These are phyloP conservation scores for Aspidoscelis tigris DNA, from an alignment of 2,113 vertebrate species.

Conservation along the genomic window DNA sequence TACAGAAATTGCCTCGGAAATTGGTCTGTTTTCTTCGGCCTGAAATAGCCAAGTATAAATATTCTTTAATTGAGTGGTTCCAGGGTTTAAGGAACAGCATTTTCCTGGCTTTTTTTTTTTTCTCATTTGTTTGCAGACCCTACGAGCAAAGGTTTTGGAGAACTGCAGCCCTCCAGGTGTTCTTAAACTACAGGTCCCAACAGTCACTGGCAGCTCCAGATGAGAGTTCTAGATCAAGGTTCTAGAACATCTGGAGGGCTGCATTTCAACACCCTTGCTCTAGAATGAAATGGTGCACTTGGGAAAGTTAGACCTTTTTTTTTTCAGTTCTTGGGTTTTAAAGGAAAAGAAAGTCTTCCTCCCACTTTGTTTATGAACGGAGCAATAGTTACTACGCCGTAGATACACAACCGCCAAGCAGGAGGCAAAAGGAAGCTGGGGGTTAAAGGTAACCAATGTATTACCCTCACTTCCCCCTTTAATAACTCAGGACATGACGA, in stretches of 20 bases:
- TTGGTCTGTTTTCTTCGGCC: background rate
- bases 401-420: conserved; percentile 63
- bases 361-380: conserved; percentile 73
- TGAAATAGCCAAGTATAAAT: background rate
- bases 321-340: conserved; percentile 20
- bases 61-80: background rate
- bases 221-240: too few relatives aligned
- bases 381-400: conserved; percentile 61
- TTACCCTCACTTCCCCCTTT: conserved; percentile 68
- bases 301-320: too few relatives aligned
- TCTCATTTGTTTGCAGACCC: rapidly evolving
- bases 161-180: too few relatives aligned
- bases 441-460: conserved; percentile 68
- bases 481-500: conserved; percentile 74
- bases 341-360: conserved; percentile 38
- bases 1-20: background rate
- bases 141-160: background rate
- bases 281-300: too few relatives aligned
- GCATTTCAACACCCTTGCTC: too few relatives aligned
- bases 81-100: background rate
- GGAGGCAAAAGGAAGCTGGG: conserved; percentile 66
- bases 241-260: too few relatives aligned
- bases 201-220: too few relatives aligned
- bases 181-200: too few relatives aligned
- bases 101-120: too few relatives aligned